These are phyloP conservation scores for Limosa lapponica DNA, from an alignment of 2,797 vertebrate species.

Conservation along the genomic window DNA sequence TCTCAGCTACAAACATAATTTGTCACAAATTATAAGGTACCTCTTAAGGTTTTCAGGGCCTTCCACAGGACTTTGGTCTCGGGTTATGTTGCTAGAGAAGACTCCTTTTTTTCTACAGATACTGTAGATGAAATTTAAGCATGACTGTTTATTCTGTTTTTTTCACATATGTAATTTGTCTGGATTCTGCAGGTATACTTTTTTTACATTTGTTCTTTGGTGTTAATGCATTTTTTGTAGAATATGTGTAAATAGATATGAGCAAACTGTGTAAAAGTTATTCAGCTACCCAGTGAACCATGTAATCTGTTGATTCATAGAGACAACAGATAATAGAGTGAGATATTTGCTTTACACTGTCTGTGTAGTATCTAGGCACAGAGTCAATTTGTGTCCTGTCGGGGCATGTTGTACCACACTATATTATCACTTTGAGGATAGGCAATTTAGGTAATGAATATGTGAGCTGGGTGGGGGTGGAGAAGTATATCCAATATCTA, in stretches of 20 bases:
- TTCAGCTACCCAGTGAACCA: constrained; percentile 82
- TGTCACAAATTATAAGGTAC: neutral
- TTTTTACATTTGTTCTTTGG: constrained; percentile 63
- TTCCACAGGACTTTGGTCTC: neutral
- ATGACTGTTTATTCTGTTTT: neutral
- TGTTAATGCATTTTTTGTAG: constrained; percentile 80
- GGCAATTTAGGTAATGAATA: constrained; percentile 84
- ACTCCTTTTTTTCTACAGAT: neutral
- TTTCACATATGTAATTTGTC: constrained; percentile 61
- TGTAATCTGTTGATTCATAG: constrained; percentile 85
- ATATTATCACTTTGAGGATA: constrained; percentile 79
- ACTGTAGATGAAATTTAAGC: neutral
- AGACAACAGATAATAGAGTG: constrained; percentile 86
- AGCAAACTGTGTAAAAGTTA: constrained; percentile 85
- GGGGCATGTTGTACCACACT: constrained; percentile 82
- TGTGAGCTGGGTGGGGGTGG: constrained; percentile 71
- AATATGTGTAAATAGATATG: constrained; percentile 84
- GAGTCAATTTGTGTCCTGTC: constrained; percentile 83
- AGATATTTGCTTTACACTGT: constrained; percentile 81
- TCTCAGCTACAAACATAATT: neutral
- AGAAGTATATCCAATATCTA: constrained; percentile 65
- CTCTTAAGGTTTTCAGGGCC: neutral
- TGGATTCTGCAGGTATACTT: constrained; percentile 29
- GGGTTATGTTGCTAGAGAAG: neutral
- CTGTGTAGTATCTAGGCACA: constrained; percentile 70